Conservation (phyloP, 2,113 vertebrate species). For the Sarotherodon lohbergeri region DNA sequence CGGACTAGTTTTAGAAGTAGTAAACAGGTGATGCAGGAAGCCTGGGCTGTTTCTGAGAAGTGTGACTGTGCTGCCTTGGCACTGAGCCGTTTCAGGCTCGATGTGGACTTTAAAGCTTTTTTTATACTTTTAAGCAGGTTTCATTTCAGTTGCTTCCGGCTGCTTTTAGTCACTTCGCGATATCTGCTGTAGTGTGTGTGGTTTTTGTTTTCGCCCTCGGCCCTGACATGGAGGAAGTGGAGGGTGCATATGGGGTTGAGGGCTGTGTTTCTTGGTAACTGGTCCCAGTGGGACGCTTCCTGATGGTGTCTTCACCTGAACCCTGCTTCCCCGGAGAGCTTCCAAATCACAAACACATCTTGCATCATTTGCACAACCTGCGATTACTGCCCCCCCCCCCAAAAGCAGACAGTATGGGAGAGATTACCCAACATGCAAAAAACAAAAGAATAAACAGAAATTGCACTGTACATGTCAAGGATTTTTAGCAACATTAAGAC, state of each 20-base stretch:
- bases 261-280: conserved; percentile 57
- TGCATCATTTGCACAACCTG: conserved; percentile 72
- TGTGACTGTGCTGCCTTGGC: not conserved
- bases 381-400: conserved; percentile 5
- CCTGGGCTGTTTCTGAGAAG: not conserved
- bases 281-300: conserved; percentile 41
- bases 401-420: conserved; percentile 28
- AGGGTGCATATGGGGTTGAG: not conserved
- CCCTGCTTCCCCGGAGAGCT: conserved; percentile 34
- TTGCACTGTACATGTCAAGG: not conserved
- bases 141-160: not conserved
- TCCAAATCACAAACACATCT: conserved; percentile 71
- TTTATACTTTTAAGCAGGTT: not conserved
- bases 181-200: not conserved
- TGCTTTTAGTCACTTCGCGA: not conserved
- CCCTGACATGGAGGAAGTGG: not conserved
- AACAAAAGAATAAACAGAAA: not conserved
- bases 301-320: conserved; percentile 62
- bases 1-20: not conserved
- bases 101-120: not conserved
- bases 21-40: not conserved
- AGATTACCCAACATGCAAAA: not conserved
- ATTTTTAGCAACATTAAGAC: not conserved
- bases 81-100: not conserved
- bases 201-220: not conserved